These are phyloP conservation scores for Lasiurus cinereus DNA, from an alignment of 2,113 vertebrate genomes.

Conservation along the genomic window DNA sequence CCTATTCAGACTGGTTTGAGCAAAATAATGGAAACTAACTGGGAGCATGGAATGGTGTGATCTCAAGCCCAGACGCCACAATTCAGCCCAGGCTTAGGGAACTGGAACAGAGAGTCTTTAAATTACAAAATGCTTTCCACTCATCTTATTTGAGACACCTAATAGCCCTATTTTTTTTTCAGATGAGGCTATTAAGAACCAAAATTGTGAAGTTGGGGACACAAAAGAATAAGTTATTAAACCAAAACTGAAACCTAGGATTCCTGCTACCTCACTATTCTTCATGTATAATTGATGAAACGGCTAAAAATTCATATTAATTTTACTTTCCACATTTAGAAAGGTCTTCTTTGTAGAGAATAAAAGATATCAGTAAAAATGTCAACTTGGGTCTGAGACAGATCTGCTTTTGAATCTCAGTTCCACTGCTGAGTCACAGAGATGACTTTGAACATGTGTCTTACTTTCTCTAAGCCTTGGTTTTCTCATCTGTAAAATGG, in stretches of 20 bases:
- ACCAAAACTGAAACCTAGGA: conserved; percentile 18
- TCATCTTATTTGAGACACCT: not conserved
- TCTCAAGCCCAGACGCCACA: not conserved
- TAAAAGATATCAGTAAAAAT: not conserved
- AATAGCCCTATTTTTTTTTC: conserved; percentile 19
- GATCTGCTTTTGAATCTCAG: not conserved
- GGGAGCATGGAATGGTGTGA: not conserved
- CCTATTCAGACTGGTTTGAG: not conserved
- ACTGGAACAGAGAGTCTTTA: not conserved
- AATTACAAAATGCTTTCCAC: not conserved
- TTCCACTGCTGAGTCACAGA: not conserved
- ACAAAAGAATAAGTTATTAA: conserved; percentile 33
- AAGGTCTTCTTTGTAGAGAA: not conserved
- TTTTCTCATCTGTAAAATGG: conserved; percentile 33
- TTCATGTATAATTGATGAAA: not conserved
- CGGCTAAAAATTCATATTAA: not conserved
- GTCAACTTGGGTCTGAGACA: not conserved
- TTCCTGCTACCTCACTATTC: not conserved
- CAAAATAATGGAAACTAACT: conserved; percentile 3
- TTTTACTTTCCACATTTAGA: not conserved
- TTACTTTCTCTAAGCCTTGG: not conserved
- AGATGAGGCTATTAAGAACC: conserved; percentile 1
- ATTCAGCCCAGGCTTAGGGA: not conserved
- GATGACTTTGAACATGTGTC: not conserved
- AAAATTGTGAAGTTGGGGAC: not conserved